Base-by-base conservation (phyloP, 1,140 invertebrate species). In the Cylas formicarius region DNA sequence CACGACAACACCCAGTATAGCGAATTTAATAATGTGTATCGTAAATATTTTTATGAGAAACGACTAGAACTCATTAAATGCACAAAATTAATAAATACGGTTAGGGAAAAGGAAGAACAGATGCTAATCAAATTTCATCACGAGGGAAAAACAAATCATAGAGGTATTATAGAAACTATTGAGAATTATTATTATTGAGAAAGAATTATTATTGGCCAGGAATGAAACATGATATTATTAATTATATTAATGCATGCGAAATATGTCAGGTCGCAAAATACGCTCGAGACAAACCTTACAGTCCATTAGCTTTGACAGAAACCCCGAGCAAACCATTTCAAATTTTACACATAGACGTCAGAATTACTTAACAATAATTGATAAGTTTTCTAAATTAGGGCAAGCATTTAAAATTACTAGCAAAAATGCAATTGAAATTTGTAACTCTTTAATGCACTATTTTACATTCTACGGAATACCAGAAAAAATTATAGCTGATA, bases 101-200 rank as follows among this genome's bases (percentile, higher is more conserved):
- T 41, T n/a, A 26, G 11, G 28, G 23, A 47, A 35, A 36, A 14
- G 16, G 36, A 28, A 47, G 17, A 48, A 44, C 39, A 34, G 44
- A 23, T 33, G 8, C 27, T 52, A 24, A 38, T 44, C 9, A 52
- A 48, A 48, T 14, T 44, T 22, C 16, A 52, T 9, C 26, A 49
- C 19, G 26, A 43, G 43, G 23, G 46, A 14, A 32, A 38, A 44
- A 38, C 33, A 1, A 49, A 37, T 9, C 47, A 44, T 38, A 10
- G 41, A 26, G 47, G 40, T 22, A 44, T 44, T 16, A 31, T 32
- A 7, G 41, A 44, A 22, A 44, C 40, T n/a, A 24, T 37, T 4
- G 27, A 44, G 48, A 22, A 44, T 44, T 16, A 6, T n/a, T n/a
- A 49, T 23, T 33, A 36, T 18, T 44, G 34, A 29, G 28, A 38